These are phyloP conservation scores for Aphelenchoides fujianensis DNA, from an alignment of 1,140 invertebrate genomes.

Conservation along the genomic window DNA sequence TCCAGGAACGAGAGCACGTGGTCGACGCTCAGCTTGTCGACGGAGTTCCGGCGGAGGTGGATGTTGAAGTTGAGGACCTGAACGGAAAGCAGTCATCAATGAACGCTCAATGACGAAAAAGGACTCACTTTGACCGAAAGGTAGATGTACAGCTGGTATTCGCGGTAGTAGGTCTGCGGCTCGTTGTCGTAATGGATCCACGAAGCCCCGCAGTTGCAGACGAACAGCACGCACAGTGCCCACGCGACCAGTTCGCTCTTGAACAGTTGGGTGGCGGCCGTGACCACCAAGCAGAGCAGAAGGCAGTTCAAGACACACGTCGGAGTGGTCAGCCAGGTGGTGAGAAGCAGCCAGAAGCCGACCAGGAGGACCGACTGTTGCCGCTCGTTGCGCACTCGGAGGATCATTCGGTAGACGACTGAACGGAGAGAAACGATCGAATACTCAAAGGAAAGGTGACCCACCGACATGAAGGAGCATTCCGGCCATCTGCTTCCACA, in stretches of 20 bases:
- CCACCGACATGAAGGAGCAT: constrained; percentile 36
- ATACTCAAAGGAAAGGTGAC: constrained; percentile 21
- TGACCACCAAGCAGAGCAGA: constrained; percentile 20
- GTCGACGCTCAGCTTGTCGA: constrained; percentile 13
- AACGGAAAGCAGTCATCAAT: constrained; percentile 21
- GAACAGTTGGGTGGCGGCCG: constrained; percentile 23
- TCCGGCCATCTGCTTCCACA: constrained; percentile 22
- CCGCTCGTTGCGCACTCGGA: constrained; percentile 5
- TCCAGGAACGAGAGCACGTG: constrained; percentile 33
- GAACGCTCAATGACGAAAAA: neutral
- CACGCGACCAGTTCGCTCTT: constrained; percentile 39
- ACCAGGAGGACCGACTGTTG: constrained; percentile 34
- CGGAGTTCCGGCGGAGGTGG: constrained; percentile 25
- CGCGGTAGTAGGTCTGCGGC: constrained; percentile 40
- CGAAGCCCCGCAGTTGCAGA: constrained; percentile 28
- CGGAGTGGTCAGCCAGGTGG: constrained; percentile 35
- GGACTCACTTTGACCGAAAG: constrained; percentile 38
- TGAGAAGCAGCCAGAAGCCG: constrained; percentile 36
- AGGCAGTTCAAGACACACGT: neutral
- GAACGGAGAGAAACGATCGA: constrained; percentile 20
- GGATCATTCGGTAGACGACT: constrained; percentile 35
- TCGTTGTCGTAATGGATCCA: constrained; percentile 31
- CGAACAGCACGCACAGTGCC: constrained; percentile 38
- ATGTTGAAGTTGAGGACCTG: constrained; percentile 49
- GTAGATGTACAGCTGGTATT: constrained; percentile 50